Percentiles rank a stretch among this genome's conserved stretches.
These are phyloP conservation scores for Thysanoteuthis rhombus DNA, from an alignment of 2,888 invertebrate species.

Conservation along the genomic window DNA sequence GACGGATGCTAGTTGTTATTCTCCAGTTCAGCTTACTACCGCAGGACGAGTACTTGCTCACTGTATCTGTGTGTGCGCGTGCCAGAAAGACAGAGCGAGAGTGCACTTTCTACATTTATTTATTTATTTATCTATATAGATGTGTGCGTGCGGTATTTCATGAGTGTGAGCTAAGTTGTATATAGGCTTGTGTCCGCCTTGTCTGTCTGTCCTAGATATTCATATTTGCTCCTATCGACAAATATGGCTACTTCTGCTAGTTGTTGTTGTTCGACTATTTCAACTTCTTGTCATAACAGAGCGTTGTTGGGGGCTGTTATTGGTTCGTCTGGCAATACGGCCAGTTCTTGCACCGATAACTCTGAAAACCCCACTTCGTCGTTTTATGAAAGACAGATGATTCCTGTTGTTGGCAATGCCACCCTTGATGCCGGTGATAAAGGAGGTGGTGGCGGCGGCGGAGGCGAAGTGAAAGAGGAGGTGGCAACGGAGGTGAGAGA, in stretches of 20 bases:
- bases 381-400: not conserved
- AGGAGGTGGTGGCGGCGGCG: not conserved
- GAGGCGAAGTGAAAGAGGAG: not conserved
- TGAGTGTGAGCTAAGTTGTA: not conserved
- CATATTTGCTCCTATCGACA: not conserved
- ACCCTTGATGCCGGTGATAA: not conserved
- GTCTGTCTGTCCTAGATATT: not conserved
- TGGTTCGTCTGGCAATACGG: slow-evolving; percentile 12
- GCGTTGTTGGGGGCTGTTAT: not conserved
- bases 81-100: not conserved
- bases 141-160: not conserved
- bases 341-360: not conserved
- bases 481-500: not conserved
- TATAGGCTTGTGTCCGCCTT: not conserved
- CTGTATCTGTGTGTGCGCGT: not conserved
- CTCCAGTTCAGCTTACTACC: not conserved
- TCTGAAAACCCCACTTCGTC: not conserved
- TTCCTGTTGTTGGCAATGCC: not conserved
- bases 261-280: not conserved
- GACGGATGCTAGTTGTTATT: not conserved
- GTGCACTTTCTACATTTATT: not conserved
- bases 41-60: not conserved
- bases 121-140: not conserved
- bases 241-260: not conserved
- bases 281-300: not conserved